Percentiles rank a stretch among this genome's conserved stretches.
Evolutionary conservation across 2,113 vertebrate genomes (phyloP).

Genomic region (Glaucomys volans): DNA sequence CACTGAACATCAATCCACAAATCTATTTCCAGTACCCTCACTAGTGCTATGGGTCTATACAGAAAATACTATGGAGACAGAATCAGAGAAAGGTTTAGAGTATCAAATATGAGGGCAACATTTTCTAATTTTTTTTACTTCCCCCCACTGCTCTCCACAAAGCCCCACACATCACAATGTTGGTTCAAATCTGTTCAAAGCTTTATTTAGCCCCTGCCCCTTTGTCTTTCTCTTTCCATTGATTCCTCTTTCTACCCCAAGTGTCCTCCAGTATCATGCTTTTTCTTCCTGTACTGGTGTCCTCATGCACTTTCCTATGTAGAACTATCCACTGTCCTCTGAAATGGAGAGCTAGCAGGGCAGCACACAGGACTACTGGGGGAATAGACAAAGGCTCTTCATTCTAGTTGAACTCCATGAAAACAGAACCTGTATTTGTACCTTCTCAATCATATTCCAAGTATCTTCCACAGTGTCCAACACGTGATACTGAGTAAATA

Average conservation of each 20-base stretch:
- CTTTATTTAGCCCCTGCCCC: fast-evolving
- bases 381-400: background rate
- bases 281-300: background rate
- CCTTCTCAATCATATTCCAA: background rate
- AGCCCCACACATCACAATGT: background rate
- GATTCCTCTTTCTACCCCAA: background rate
- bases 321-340: background rate
- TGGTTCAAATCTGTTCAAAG: background rate
- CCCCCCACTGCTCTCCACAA: background rate
- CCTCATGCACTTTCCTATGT: background rate
- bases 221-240: background rate
- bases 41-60: background rate
- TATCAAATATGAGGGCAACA: background rate
- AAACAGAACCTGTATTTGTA: background rate
- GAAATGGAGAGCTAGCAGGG: background rate
- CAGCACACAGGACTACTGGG: no score
- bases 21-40: background rate
- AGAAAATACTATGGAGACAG: background rate
- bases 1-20: background rate
- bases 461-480: background rate
- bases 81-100: background rate
- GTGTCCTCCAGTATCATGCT: background rate
- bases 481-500: background rate
- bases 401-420: background rate
- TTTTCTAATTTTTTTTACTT: background rate